A percentile compares a stretch with the other conserved stretches of the same genome.
Evolutionary conservation across 2,113 vertebrate genomes (phyloP).

Genomic region (Taurulus bubalis): DNA sequence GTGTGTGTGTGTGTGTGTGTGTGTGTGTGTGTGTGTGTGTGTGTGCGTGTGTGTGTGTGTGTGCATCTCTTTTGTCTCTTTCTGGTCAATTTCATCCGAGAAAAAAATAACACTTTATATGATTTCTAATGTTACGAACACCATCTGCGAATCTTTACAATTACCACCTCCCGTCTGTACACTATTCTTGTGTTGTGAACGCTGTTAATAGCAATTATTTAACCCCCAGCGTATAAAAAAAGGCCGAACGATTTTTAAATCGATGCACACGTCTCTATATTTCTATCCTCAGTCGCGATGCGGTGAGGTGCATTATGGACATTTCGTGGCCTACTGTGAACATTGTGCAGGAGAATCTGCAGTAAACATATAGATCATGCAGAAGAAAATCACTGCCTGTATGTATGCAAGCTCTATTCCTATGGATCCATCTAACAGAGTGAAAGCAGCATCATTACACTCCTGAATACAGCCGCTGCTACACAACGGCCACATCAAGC

Average conservation of each 20-base stretch:
- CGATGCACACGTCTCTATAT: conserved; percentile 25
- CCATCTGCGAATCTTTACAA: neutral
- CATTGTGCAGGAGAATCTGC: conserved; percentile 28
- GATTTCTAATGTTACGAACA: conserved; percentile 4
- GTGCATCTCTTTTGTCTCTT: conserved; percentile 1
- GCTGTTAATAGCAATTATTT: conserved; percentile 19
- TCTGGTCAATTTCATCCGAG: neutral
- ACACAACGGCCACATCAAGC: conserved; percentile 37
- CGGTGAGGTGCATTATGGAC: neutral
- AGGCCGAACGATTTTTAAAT: conserved; percentile 29
- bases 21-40: neutral
- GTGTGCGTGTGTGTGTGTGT: neutral
- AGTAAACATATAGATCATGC: conserved; percentile 27
- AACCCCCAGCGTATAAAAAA: conserved; percentile 1
- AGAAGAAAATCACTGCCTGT: conserved; percentile 14
- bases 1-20: neutral
- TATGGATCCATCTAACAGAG: conserved; percentile 48
- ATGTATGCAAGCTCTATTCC: conserved; percentile 27
- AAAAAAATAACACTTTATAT: neutral
- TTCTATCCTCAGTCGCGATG: neutral
- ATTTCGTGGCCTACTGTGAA: neutral
- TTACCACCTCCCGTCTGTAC: neutral
- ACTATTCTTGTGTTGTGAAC: conserved; percentile 9
- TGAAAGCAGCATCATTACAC: conserved; percentile 51
- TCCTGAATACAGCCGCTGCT: conserved; percentile 43